phyloP scores from a whole-genome alignment of 2,888 invertebrate genomes.

The Agrilus biguttatus region DNA sequence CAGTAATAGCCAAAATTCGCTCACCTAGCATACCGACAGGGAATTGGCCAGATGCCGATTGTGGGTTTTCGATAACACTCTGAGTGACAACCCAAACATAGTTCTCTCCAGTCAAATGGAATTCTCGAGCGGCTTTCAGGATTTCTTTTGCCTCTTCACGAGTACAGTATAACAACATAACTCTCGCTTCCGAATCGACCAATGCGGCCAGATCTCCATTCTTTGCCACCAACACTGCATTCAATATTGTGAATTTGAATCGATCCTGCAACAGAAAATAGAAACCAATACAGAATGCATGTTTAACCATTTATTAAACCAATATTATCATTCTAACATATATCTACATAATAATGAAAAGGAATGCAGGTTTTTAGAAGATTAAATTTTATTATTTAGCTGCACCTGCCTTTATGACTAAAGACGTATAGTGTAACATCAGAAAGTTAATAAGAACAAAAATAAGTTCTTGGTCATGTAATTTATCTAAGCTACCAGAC shows the following conservation, averaged over 20 bases:
- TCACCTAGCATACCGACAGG: slow-evolving; percentile 85
- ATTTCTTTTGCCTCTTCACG: slow-evolving; percentile 77
- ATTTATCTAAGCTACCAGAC: too few relatives aligned
- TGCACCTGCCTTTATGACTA: too few relatives aligned
- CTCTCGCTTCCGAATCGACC: slow-evolving; percentile 80
- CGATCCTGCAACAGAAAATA: slow-evolving; percentile 33
- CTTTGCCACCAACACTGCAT: slow-evolving; percentile 70
- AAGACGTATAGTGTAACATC: too few relatives aligned
- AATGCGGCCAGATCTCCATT: slow-evolving; percentile 65
- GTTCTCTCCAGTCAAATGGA: slow-evolving; percentile 75
- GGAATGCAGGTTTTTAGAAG: too few relatives aligned
- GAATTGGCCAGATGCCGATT: slow-evolving; percentile 61
- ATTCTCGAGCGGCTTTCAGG: slow-evolving; percentile 56
- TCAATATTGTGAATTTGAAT: slow-evolving; percentile 71
- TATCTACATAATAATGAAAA: too few relatives aligned
- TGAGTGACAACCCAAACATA: slow-evolving; percentile 96
- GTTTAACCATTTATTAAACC: too few relatives aligned
- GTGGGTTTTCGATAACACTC: slow-evolving; percentile 73
- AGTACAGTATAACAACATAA: slow-evolving; percentile 84
- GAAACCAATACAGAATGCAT: too few relatives aligned
- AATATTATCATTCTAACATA: too few relatives aligned
- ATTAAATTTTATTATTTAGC: too few relatives aligned
- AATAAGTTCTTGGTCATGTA: too few relatives aligned
- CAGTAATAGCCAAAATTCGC: slow-evolving; percentile 17
- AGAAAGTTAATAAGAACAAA: too few relatives aligned